These are phyloP conservation scores for Ceratitis capitata DNA, from an alignment of 1,140 invertebrate species.

Conservation along the genomic window DNA sequence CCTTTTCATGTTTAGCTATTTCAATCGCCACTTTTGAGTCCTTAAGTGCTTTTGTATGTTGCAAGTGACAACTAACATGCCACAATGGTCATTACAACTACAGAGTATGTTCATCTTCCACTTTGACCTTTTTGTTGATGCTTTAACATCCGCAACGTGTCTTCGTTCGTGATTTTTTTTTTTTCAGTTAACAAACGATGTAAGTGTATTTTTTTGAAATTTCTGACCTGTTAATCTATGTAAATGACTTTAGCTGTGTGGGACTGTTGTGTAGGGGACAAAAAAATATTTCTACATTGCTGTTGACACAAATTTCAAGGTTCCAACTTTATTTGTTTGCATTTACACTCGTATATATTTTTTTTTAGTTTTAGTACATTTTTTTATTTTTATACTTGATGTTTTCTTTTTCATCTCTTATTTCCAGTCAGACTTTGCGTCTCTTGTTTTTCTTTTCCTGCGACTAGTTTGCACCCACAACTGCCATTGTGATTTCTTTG, in stretches of 20 bases:
- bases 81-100: neutral
- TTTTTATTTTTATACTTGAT: too few relatives aligned
- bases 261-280: neutral
- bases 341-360: too few relatives aligned
- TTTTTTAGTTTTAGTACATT: too few relatives aligned
- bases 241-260: neutral
- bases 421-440: too few relatives aligned
- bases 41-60: neutral
- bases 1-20: neutral
- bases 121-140: slow-evolving; percentile 22
- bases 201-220: neutral
- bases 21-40: neutral
- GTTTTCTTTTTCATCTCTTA: too few relatives aligned
- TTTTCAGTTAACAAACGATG: neutral
- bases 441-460: too few relatives aligned
- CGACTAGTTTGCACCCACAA: too few relatives aligned
- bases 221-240: neutral
- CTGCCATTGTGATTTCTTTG: too few relatives aligned
- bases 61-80: slow-evolving; percentile 7
- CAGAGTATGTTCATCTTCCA: neutral
- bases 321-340: too few relatives aligned
- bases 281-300: neutral
- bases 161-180: neutral
- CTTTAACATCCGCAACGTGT: too few relatives aligned
- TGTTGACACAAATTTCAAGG: neutral